Conservation (phyloP, 2,888 invertebrate species). For the Adelognathus sp. region DNA sequence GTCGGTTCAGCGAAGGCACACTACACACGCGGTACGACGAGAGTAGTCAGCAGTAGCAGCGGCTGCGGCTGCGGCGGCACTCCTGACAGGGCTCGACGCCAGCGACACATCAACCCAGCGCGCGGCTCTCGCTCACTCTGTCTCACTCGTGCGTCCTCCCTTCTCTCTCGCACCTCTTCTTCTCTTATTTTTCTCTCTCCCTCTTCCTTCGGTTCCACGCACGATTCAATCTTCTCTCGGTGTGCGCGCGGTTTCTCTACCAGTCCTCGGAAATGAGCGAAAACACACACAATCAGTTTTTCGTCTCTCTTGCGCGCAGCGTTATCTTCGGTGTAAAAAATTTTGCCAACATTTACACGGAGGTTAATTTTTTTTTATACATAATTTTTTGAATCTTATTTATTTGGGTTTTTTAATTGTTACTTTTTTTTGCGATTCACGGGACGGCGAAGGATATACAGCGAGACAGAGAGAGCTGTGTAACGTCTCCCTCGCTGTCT, state of each 20-base stretch:
- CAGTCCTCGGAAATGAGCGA: slow-evolving; percentile 27
- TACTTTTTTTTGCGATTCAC: no score
- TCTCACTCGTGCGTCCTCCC: no score
- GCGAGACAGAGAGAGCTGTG: background rate
- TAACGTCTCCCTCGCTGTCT: slow-evolving; percentile 23
- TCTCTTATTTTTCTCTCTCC: background rate
- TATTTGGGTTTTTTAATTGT: background rate
- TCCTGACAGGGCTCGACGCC: slow-evolving; percentile 72
- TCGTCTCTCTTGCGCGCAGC: no score
- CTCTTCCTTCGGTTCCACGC: background rate
- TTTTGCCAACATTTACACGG: no score
- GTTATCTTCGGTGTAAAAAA: no score
- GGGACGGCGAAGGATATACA: slow-evolving; percentile 3
- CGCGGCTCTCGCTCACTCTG: no score
- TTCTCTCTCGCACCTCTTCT: slow-evolving; percentile 1
- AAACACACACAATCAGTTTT: no score
- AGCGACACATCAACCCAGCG: slow-evolving; percentile 67
- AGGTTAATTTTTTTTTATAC: no score
- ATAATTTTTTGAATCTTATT: no score
- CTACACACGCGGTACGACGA: slow-evolving; percentile 53
- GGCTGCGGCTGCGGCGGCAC: slow-evolving; percentile 67
- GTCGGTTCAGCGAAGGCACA: slow-evolving; percentile 36
- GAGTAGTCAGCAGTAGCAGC: slow-evolving; percentile 63
- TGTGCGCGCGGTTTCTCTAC: background rate
- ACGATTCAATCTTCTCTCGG: slow-evolving; percentile 1